Conservation (phyloP, 2,797 vertebrate genomes). For the Propithecus deckenii region DNA sequence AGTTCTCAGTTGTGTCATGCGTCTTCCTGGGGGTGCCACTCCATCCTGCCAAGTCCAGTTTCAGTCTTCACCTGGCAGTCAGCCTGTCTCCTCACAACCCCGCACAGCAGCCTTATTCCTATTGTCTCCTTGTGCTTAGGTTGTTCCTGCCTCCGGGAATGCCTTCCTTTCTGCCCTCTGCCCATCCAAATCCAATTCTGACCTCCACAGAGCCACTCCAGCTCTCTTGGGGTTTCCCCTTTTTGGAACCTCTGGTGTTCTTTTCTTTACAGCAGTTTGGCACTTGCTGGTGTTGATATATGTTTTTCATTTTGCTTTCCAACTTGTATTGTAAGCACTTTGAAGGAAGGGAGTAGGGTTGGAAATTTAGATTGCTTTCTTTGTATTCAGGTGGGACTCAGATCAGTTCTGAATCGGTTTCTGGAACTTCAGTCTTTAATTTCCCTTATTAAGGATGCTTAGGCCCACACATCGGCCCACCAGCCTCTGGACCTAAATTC, state of each 20-base stretch:
- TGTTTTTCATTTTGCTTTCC: constrained; percentile 38
- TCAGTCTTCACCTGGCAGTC: background rate
- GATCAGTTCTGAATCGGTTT: background rate
- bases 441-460: background rate
- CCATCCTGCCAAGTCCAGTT: background rate
- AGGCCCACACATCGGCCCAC: background rate
- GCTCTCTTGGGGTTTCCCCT: background rate
- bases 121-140: background rate
- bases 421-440: background rate
- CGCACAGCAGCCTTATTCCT: accelerated
- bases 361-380: background rate
- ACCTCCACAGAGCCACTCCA: background rate
- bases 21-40: accelerated
- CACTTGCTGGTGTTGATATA: background rate
- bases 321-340: background rate
- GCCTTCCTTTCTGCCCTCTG: background rate
- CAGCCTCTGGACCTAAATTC: background rate
- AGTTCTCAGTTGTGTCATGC: background rate
- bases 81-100: background rate
- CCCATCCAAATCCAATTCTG: background rate
- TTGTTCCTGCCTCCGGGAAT: background rate
- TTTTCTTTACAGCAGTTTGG: background rate
- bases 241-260: background rate
- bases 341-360: background rate
- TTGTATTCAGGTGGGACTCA: background rate